Base-by-base conservation (phyloP, 1,140 invertebrate genomes). In the Oryzaephilus surinamensis region DNA sequence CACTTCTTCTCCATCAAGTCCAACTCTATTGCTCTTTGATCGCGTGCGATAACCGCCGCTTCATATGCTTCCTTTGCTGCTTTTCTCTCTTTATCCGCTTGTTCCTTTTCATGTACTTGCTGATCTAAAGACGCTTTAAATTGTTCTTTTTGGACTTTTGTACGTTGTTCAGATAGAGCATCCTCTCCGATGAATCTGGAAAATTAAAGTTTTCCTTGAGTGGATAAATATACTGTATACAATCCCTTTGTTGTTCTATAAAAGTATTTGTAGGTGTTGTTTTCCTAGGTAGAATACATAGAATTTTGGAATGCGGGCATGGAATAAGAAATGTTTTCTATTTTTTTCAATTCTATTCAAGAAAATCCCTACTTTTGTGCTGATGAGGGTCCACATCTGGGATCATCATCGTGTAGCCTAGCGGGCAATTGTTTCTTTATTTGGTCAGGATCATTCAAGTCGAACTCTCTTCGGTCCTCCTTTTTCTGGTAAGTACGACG, bases 171-270 rank as follows among this genome's bases (percentile, higher is more conserved):
- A 12, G 62, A 63, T 13, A 68, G 60, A 8, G 78, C 51, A 61
- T 90, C 84, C 64, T 90, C 88, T 6, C 88, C 88, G 52, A 79
- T 75, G 55, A 93, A 91, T 57, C 84, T 88, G 58, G 49, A 48
- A 46, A 37, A 16, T 23, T 26, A 13, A 29, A 7, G 32, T 43
- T 37, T 37, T 13, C 10, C 20, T 6, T 10, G 6, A 1, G 6
- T 21, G 20, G 10, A 10, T 21, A 10, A 6, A 6, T 6, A 21
- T 21, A 6, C 2, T 21, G 6, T 1, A 10, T 21, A 6, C 20
- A 21, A 6, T 21, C 20, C 10, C 20, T 6, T 21, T 21, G 6
- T 21, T 21, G 20, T 21, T 21, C 10, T 21, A 21, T 6, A 21
- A 6, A 21, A 21, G 10, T 21, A 21, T 1, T 6, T 6, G 10